Percentiles rank a stretch among this genome's conserved stretches.
phyloP scores from a whole-genome alignment of 2,113 vertebrate genomes.

The Clupea harengus region DNA sequence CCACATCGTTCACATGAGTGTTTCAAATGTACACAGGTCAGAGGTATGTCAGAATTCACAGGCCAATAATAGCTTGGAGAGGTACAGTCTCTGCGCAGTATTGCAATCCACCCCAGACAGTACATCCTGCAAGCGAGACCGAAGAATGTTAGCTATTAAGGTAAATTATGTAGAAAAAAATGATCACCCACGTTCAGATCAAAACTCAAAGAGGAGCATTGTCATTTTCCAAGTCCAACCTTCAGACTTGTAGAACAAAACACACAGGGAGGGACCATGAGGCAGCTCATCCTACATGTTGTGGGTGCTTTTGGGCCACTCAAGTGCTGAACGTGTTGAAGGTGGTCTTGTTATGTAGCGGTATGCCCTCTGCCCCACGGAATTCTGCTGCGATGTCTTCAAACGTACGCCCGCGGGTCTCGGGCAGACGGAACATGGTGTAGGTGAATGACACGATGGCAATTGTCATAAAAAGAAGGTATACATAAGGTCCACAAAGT shows the following conservation, averaged over 20 bases:
- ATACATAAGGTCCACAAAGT: conserved; percentile 67
- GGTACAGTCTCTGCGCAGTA: conserved; percentile 1
- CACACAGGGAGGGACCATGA: neutral
- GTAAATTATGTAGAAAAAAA: neutral
- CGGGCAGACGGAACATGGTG: conserved; percentile 68
- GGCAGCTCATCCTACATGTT: neutral
- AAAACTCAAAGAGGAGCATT: neutral
- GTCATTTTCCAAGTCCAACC: neutral
- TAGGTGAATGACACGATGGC: conserved; percentile 65
- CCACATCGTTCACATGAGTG: conserved; percentile 45
- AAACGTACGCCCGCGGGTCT: conserved; percentile 75
- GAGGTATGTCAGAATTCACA: conserved; percentile 59
- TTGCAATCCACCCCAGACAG: conserved; percentile 2
- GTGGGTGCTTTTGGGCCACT: conserved; percentile 21
- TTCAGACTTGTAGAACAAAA: neutral
- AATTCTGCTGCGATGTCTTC: conserved; percentile 75
- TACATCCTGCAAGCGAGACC: neutral
- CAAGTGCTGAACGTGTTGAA: conserved; percentile 72
- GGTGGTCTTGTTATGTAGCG: conserved; percentile 62
- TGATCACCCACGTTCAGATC: neutral
- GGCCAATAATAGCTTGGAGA: conserved; percentile 26
- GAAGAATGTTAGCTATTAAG: neutral
- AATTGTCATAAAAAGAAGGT: conserved; percentile 70
- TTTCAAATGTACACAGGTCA: conserved; percentile 48
- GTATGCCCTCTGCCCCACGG: conserved; percentile 65